Base-by-base conservation (phyloP, 2,888 invertebrate genomes). In the Parelbella ahira region DNA sequence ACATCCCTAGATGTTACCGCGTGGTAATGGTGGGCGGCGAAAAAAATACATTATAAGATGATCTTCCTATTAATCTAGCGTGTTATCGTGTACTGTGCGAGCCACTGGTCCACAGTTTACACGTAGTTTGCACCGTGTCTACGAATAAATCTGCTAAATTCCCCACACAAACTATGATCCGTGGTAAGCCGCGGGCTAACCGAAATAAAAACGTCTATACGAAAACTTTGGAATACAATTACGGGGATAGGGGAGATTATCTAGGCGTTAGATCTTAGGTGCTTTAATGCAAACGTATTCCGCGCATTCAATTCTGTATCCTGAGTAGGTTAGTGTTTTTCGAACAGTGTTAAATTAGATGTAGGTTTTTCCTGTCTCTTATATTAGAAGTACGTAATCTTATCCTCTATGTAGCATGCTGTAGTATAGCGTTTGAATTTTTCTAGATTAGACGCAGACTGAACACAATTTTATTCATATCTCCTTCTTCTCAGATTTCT, bases 351-450 rank as follows among this genome's bases (percentile, higher is more conserved):
- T 45, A 43, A 44, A 30, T 37, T 51, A 53, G 47, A 34, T 18
- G 30, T 52, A 51, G 52, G 49, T 37, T 37, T 44, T 48, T 50
- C 47, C 42, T 48, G 45, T 52, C 47, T 45, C 46, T 50, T 44
- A 49, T 45, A 50, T 45, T 56, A 53, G 53, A 50, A 42, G 32
- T 46, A 45, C 43, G 36, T 57, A 34, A 50, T 67, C 53, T 45
- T 49, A 64, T 63, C 61, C 60, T 69, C 68, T 68, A 64, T 53
- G 50, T 73, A 76, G 77, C 64, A 71, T 73, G 69, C 48, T 61
- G 60, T 76, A 76, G 71, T 54, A 57, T 79, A 79, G 77, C 48
- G 56, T 74, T 79, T 73, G 66, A 51, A 76, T 74, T 79, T 75
- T 56, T 53, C 63, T 80, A 81, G 76, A 53, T 64, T 78, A 75